These are phyloP conservation scores for Hydropsyche betteni DNA, from an alignment of 2,888 invertebrate genomes.

Conservation along the genomic window DNA sequence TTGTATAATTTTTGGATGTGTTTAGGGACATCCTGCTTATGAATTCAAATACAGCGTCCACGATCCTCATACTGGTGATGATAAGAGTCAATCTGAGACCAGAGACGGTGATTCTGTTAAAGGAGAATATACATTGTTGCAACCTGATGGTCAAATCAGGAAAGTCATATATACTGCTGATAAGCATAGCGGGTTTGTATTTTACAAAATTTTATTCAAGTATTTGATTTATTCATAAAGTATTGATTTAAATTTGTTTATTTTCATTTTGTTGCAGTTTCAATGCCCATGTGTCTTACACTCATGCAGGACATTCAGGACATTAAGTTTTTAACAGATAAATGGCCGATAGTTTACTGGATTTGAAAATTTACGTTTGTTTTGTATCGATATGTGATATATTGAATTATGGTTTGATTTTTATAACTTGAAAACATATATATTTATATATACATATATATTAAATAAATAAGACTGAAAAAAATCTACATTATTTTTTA, in stretches of 20 bases:
- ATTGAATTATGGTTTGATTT: background rate
- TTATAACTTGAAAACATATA: background rate
- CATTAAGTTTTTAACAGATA: background rate
- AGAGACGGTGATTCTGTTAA: slow-evolving; percentile 67
- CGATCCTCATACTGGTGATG: slow-evolving; percentile 69
- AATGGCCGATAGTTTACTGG: background rate
- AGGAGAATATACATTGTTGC: slow-evolving; percentile 59
- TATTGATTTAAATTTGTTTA: background rate
- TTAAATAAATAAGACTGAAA: slow-evolving; percentile 12
- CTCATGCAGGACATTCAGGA: background rate
- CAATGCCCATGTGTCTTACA: slow-evolving; percentile 37
- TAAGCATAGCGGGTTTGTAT: slow-evolving; percentile 56
- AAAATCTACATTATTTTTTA: background rate
- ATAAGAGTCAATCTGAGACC: slow-evolving; percentile 67
- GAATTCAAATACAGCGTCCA: slow-evolving; percentile 68
- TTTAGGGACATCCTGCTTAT: slow-evolving; percentile 71
- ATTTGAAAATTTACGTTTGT: no score
- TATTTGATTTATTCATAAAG: background rate
- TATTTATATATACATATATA: background rate
- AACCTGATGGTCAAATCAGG: slow-evolving; percentile 58
- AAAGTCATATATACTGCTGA: slow-evolving; percentile 58
- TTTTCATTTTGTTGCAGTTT: background rate
- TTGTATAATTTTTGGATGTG: background rate
- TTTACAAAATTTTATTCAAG: slow-evolving; percentile 38
- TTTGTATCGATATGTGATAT: slow-evolving; percentile 17